Evolutionary conservation across 2,113 vertebrate genomes (phyloP), one percentile per base, ranked within the genome.

Genomic region (Perognathus longimembris): DNA sequence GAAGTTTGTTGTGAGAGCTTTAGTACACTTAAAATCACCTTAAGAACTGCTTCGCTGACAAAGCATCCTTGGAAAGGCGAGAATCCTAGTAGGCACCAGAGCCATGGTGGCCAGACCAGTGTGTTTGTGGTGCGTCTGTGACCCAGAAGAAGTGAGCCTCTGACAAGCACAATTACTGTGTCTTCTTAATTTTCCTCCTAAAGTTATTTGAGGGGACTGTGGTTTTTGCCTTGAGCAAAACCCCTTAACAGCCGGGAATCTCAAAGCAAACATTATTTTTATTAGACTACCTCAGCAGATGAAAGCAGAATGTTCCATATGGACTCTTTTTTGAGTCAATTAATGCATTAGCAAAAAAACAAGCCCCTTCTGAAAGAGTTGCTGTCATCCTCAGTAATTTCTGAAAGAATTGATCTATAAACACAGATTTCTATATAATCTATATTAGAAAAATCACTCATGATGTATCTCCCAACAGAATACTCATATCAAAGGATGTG

Each of bases 191-290:
- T 93, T 96, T 80, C 92, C 79, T 93, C 75, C 83, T 93, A 73
- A 95, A 95, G 87, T 93, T 94, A 92, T 96, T 88, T 7, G 3
- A 79, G 75, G 92, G 96, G 66, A 90, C 95, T 95, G 92, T 92
- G 94, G 93, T 93, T 96, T 54, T 95, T 93, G 95, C 96, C 93
- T 92, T 93, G 36, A 94, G 94, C 94, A 92, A 96, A 97, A 83
- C 66, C 75, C 92, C 92, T 96, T 95, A 96, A 95, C 82, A 76
- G 94, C 70, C 38, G 6, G 93, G 81, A 91, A 88, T 93, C 90
- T 96, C 93, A 95, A 96, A 95, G 95, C 94, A 95, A 97, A 95
- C 83, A 89, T 79, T 92, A 92, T 97, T 96, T n/a, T 96, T 92
- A 96, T 95, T 95, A 94, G 96, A 95, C 87, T 88, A 54, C 59